phyloP scores from a whole-genome alignment of 2,797 vertebrate genomes.

The Malacoraja senta region DNA sequence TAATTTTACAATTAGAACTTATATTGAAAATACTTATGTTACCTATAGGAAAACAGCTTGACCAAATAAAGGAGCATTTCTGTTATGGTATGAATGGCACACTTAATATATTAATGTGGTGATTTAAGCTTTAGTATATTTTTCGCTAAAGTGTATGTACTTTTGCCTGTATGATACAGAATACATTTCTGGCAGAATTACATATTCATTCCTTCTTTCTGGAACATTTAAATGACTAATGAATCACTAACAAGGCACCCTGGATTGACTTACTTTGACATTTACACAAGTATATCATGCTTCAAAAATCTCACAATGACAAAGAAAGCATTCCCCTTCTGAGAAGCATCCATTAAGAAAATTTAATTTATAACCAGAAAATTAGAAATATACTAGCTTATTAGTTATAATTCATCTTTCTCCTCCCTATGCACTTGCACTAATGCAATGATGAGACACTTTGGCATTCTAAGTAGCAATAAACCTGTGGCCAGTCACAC shows the following conservation, averaged over 20 bases:
- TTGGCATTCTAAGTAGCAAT: background rate
- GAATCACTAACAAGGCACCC: background rate
- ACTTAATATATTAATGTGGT: background rate
- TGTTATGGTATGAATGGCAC: too few species aligned
- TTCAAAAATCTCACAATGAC: background rate
- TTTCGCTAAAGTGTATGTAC: background rate
- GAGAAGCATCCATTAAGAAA: slow-evolving; percentile 14
- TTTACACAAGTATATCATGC: background rate
- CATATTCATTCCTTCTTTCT: background rate
- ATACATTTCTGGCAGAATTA: background rate
- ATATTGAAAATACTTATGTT: background rate
- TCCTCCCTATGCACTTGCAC: background rate
- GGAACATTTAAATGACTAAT: background rate
- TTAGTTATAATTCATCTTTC: background rate
- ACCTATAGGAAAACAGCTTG: background rate
- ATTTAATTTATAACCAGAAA: background rate
- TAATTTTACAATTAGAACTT: background rate
- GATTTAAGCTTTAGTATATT: background rate
- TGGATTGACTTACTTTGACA: background rate
- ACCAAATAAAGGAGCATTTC: background rate
- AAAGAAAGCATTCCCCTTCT: background rate
- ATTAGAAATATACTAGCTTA: background rate
- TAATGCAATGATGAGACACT: background rate
- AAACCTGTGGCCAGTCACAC: background rate
- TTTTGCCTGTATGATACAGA: background rate